These are phyloP conservation scores for Eonycteris spelaea DNA, from an alignment of 2,113 vertebrate genomes.

Conservation along the genomic window DNA sequence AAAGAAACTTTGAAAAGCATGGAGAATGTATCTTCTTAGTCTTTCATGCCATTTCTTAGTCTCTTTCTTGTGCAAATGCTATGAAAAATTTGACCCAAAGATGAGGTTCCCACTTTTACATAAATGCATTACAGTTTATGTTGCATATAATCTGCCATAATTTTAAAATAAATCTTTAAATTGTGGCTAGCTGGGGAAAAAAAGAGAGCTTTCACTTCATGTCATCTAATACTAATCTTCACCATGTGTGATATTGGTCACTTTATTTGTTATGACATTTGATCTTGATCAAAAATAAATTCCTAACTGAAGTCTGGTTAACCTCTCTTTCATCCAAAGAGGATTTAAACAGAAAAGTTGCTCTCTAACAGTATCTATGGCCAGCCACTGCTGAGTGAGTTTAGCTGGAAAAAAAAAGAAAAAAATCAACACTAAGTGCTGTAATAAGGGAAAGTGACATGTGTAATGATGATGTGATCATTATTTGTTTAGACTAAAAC, in stretches of 20 bases:
- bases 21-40: not conserved
- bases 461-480: not conserved
- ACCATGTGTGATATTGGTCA: not conserved
- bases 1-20: not conserved
- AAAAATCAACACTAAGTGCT: not conserved
- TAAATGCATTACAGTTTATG: not conserved
- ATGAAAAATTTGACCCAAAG: not conserved
- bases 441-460: not conserved
- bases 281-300: conserved; percentile 40
- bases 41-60: not conserved
- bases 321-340: not conserved
- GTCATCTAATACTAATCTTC: not conserved
- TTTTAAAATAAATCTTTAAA: conserved; percentile 21
- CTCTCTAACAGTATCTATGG: not conserved
- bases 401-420: not conserved
- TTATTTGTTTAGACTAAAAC: conserved; percentile 32
- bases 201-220: not conserved
- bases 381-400: not conserved
- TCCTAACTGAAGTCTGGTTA: not conserved
- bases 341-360: conserved; percentile 8
- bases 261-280: not conserved
- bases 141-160: not conserved
- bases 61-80: not conserved
- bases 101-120: not conserved
- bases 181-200: not conserved